Evolutionary conservation across 2,888 invertebrate species (phyloP), one percentile per base, ranked within the genome.

Genomic region (Chironomus tentans): DNA sequence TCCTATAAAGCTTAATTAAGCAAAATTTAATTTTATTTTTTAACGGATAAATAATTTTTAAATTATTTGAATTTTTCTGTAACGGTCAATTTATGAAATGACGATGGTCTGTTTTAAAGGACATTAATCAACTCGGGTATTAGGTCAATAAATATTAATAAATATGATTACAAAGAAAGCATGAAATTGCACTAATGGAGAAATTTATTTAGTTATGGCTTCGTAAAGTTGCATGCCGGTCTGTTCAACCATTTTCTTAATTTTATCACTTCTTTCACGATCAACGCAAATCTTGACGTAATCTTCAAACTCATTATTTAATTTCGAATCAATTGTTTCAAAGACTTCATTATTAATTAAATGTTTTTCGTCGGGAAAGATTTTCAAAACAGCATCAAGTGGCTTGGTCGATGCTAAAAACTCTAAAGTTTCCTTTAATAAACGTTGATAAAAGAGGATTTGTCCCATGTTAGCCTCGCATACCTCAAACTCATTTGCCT

Each of bases 191-290:
- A 38, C 38, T 38, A 38, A 38, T 38, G 7, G 10, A 38, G 18
- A 38, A 38, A 38, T 65, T 62, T 12, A 65, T 47, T 74, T 74
- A 76, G 76, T 24, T 80, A 80, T 65, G 77, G 80, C 70, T 79
- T 83, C 84, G 47, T 83, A 84, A 46, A 88, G 81, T 80, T 88
- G 88, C 77, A 87, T 87, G 68, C 88, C 88, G 46, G 88, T 88
- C 6, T 87, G 86, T 78, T 87, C 86, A 68, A 88, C 87, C 82
- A 89, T 85, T 62, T 87, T 85, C 78, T 86, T 85, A 73, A 89
- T 84, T 77, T 88, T 87, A 79, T 88, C 87, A 22, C 88, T 88
- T 76, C 88, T 87, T 80, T 87, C 87, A 50, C 87, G 87, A 77
- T 88, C 87, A 76, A 87, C 88, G 68, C 86, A 86, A 48, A 84